Evolutionary conservation across 2,888 invertebrate species (phyloP).

Genomic region (Zootermopsis nevadensis): DNA sequence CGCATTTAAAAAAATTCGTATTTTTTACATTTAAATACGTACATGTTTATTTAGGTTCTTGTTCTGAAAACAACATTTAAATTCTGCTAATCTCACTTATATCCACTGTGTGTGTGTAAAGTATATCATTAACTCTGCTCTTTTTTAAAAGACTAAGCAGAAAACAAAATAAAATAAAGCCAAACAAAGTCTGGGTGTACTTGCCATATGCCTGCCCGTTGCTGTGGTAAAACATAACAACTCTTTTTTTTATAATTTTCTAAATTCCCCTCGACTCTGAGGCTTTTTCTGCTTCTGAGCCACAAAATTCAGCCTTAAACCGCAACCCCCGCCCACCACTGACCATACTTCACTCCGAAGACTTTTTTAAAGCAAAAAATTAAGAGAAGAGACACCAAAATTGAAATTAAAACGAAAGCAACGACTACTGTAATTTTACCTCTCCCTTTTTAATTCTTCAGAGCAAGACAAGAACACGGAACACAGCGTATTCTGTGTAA

Average conservation of each 20-base stretch:
- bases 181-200: no score
- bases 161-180: neutral
- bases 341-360: neutral
- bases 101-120: no score
- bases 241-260: constrained; percentile 27
- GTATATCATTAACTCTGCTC: neutral
- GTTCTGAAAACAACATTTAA: no score
- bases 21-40: no score
- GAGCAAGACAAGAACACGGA: constrained; percentile 9
- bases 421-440: neutral
- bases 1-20: no score
- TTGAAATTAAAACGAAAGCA: constrained; percentile 39
- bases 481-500: neutral
- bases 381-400: constrained; percentile 19
- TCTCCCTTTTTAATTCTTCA: neutral
- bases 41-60: no score
- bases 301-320: neutral
- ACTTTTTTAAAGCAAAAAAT: neutral
- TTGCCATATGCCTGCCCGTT: no score
- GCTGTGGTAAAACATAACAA: neutral
- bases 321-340: no score
- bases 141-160: neutral
- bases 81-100: no score
- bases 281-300: constrained; percentile 8
- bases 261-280: neutral